phyloP scores from a whole-genome alignment of 1,140 invertebrate genomes.

The Drosophila santomea region DNA sequence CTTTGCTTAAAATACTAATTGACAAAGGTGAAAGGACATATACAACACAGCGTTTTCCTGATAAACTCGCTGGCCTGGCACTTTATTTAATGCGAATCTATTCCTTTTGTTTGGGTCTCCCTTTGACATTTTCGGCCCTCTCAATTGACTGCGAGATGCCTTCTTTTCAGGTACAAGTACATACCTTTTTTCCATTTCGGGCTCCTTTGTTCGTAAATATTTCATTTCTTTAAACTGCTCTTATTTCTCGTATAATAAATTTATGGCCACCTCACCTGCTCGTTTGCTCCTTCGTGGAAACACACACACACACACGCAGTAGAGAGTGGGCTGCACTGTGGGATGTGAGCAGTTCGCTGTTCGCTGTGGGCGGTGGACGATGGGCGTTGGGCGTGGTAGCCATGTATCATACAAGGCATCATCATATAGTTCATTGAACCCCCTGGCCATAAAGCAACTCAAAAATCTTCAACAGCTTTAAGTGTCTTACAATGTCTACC shows the following conservation, averaged over 20 bases:
- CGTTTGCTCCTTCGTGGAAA: slow-evolving; percentile 21
- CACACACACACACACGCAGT: background rate
- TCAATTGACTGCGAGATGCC: slow-evolving; percentile 35
- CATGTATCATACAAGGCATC: slow-evolving; percentile 70
- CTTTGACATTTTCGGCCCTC: slow-evolving; percentile 38
- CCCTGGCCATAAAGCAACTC: slow-evolving; percentile 61
- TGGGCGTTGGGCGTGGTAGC: slow-evolving; percentile 28
- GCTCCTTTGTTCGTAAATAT: slow-evolving; percentile 44
- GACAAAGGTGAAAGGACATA: slow-evolving; percentile 40
- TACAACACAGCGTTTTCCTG: slow-evolving; percentile 7
- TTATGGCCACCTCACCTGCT: slow-evolving; percentile 47
- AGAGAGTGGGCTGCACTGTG: background rate
- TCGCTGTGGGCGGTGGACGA: too few species aligned
- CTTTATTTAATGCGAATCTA: slow-evolving; percentile 54
- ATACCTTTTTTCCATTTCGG: slow-evolving; percentile 12
- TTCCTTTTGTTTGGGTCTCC: slow-evolving; percentile 40
- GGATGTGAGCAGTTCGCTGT: too few species aligned
- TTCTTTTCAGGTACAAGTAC: slow-evolving; percentile 40
- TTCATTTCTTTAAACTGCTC: slow-evolving; percentile 60
- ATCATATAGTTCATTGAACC: slow-evolving; percentile 82
- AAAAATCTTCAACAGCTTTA: slow-evolving; percentile 79
- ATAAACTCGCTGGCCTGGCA: slow-evolving; percentile 31
- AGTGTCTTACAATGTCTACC: slow-evolving; percentile 81
- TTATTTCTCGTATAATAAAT: slow-evolving; percentile 60
- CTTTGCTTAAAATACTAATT: slow-evolving; percentile 50